Conservation (phyloP, 2,113 vertebrate species). For the Sinosuthora webbiana region DNA sequence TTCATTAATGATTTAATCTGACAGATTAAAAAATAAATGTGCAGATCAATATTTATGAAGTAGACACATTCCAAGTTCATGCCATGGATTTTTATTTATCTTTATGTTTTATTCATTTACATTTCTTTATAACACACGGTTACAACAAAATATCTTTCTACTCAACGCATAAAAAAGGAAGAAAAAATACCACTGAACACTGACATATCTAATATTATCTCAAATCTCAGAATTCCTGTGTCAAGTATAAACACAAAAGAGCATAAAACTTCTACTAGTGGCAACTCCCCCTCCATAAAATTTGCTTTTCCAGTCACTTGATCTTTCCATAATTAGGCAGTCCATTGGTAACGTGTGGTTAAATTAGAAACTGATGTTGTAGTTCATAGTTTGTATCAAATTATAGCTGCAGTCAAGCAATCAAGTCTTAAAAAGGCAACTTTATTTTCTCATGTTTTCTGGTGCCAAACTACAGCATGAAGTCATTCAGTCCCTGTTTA, state of each 20-base stretch:
- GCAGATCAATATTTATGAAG: background rate
- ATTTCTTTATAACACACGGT: background rate
- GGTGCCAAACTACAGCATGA: background rate
- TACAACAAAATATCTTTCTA: background rate
- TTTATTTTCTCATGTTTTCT: background rate
- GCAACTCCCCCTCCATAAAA: background rate
- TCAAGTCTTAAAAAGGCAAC: background rate
- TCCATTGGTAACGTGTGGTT: background rate
- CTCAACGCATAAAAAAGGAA: background rate
- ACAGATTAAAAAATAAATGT: background rate
- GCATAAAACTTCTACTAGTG: background rate
- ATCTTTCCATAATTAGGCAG: background rate
- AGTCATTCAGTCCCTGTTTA: background rate
- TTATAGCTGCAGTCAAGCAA: background rate
- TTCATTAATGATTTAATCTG: background rate
- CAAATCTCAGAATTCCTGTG: background rate
- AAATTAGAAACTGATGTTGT: background rate
- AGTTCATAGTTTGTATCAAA: conserved; percentile 30
- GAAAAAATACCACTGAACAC: background rate
- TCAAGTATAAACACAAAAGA: background rate
- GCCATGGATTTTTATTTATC: background rate
- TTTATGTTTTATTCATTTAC: background rate
- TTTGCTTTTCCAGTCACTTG: background rate
- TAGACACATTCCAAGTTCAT: background rate
- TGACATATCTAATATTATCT: background rate